Conservation (phyloP, 2,797 vertebrate genomes). For the Ambastaia sidthimunki region DNA sequence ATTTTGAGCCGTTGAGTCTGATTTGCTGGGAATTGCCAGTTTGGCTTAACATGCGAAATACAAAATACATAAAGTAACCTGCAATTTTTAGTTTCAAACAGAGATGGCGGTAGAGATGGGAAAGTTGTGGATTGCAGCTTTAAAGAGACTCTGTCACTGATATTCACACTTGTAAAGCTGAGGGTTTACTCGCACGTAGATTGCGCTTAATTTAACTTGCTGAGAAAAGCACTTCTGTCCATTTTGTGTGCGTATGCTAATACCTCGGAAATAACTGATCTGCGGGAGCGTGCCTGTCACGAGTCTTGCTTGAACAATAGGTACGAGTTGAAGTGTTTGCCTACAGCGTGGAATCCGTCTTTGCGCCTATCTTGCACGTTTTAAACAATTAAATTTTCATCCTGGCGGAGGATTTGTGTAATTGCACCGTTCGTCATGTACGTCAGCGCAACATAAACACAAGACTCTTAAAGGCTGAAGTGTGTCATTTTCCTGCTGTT, state of each 20-base stretch:
- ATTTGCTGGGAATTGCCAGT: no score
- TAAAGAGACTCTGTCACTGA: neutral
- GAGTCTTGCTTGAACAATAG: slow-evolving; percentile 7
- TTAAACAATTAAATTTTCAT: slow-evolving; percentile 6
- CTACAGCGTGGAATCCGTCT: neutral
- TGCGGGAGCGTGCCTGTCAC: slow-evolving; percentile 51
- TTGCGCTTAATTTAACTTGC: slow-evolving; percentile 66
- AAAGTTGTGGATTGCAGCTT: no score
- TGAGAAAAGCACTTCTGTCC: slow-evolving; percentile 54
- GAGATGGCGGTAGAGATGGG: no score
- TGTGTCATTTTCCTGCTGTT: neutral
- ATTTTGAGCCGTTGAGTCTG: no score
- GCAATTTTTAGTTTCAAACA: no score
- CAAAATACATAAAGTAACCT: no score
- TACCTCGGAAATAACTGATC: slow-evolving; percentile 59
- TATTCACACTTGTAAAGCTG: slow-evolving; percentile 65
- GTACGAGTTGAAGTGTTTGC: neutral
- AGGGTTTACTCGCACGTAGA: slow-evolving; percentile 64
- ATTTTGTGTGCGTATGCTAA: slow-evolving; percentile 60
- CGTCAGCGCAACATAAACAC: neutral
- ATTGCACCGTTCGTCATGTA: neutral
- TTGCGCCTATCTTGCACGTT: neutral
- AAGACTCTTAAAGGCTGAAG: neutral
- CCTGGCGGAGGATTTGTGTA: slow-evolving; percentile 46
- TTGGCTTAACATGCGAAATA: no score